phyloP scores from a whole-genome alignment of 2,888 invertebrate species.

The Megalurothrips usitatus region DNA sequence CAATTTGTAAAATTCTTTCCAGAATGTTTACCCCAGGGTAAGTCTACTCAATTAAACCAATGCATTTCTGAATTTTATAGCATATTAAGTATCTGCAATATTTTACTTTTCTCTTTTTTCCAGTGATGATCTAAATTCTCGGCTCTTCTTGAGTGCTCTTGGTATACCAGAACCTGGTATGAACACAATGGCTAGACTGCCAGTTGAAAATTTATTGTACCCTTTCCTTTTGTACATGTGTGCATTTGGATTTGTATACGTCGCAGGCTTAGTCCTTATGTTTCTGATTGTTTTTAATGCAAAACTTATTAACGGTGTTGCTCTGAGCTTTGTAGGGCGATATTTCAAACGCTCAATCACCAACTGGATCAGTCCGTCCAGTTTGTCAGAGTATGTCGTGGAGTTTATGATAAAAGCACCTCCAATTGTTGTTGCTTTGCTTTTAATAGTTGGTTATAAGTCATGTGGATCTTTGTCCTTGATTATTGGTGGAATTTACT shows the following conservation, averaged over 20 bases:
- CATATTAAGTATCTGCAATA: neutral
- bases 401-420: conserved; percentile 11
- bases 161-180: neutral
- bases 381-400: neutral
- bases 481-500: neutral
- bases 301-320: neutral
- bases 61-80: neutral
- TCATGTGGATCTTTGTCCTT: conserved; percentile 5
- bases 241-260: neutral
- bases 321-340: neutral
- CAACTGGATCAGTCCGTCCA: neutral
- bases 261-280: neutral
- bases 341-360: neutral
- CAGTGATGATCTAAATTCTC: neutral
- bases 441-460: neutral
- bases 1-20: conserved; percentile 48
- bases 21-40: neutral
- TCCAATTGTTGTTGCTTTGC: neutral
- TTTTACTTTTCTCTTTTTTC: neutral
- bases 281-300: conserved; percentile 3
- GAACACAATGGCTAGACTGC: neutral
- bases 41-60: neutral
- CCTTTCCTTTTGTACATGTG: neutral
- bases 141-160: neutral
- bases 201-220: neutral